Evolutionary conservation across 2,888 invertebrate species (phyloP).

Genomic region (Tetheella fluctuosa): DNA sequence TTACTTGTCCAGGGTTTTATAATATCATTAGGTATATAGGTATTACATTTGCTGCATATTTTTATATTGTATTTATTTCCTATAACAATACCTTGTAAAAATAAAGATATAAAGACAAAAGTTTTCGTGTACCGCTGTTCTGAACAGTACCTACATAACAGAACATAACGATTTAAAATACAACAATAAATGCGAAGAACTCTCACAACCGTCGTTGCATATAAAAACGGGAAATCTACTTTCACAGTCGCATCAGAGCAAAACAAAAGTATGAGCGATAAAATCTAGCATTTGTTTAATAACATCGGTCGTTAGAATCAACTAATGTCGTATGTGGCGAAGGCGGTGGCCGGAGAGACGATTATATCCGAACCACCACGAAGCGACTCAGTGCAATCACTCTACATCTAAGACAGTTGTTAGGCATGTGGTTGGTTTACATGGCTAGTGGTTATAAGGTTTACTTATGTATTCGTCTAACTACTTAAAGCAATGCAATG

Average conservation of each 20-base stretch:
- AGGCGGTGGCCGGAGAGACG: slow-evolving; percentile 39
- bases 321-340: slow-evolving; percentile 64
- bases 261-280: slow-evolving; percentile 72
- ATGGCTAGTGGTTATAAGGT: slow-evolving; percentile 23
- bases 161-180: background rate
- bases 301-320: slow-evolving; percentile 77
- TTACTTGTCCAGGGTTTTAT: no score
- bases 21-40: no score
- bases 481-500: background rate
- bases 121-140: background rate
- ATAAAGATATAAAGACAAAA: background rate
- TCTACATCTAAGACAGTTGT: slow-evolving; percentile 35
- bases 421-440: slow-evolving; percentile 34
- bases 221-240: slow-evolving; percentile 53
- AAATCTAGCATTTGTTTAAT: slow-evolving; percentile 80
- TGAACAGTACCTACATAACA: background rate
- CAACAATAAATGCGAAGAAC: slow-evolving; percentile 6
- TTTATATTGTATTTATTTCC: no score
- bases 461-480: background rate
- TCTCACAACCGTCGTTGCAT: slow-evolving; percentile 12
- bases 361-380: slow-evolving; percentile 56
- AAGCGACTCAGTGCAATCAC: slow-evolving; percentile 37
- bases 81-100: background rate
- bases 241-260: slow-evolving; percentile 59
- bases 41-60: no score